Base-by-base conservation (phyloP, 2,113 vertebrate genomes). In the Callithrix jacchus region DNA sequence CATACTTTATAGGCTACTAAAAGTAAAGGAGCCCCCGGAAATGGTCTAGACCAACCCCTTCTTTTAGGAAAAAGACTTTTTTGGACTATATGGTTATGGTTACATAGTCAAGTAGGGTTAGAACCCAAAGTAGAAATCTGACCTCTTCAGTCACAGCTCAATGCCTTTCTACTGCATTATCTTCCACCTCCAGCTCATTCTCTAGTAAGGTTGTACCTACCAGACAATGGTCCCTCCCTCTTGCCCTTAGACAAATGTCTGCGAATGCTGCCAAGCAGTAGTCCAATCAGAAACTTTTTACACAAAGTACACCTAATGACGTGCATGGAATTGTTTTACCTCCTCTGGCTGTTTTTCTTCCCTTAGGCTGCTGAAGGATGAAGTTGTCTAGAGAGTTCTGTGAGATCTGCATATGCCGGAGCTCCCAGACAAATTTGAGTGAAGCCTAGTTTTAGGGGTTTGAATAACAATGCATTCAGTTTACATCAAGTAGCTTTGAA, bases 401-500 rank as follows among this genome's bases (percentile, higher is more conserved):
- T 82, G 77, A 70, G 47, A 89, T 47, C 37, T 27, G 6, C n/a
- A 9, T 42, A n/a, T 92, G 68, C 47, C 25, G 47, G 81, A 45
- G 0, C 6, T 52, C 32, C 18, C 5, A 86, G 47, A 16, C 20
- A 74, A 47, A 23, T 84, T 21, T 70, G 61, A 87, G 14, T 9
- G 5, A 88, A 74, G 30, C 17, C 52, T 74, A 47, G 13, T 66
- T 61, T 94, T 71, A 64, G 56, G 52, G 93, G n/a, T 87, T 81
- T 95, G 88, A 84, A 81, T 70, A 87, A 18, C 0, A 23, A 1
- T 93, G 37, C 30, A 54, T 85, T 95, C 77, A 90, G 70, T 95
- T 97, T 94, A 82, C 71, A 52, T 54, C 94, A 96, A 94, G 85
- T 92, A 35, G 47, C 21, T 73, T 47, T 52, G 74, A 87, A 83